Evolutionary conservation across 2,797 vertebrate genomes (phyloP).

Genomic region (Nannoperca australis): DNA sequence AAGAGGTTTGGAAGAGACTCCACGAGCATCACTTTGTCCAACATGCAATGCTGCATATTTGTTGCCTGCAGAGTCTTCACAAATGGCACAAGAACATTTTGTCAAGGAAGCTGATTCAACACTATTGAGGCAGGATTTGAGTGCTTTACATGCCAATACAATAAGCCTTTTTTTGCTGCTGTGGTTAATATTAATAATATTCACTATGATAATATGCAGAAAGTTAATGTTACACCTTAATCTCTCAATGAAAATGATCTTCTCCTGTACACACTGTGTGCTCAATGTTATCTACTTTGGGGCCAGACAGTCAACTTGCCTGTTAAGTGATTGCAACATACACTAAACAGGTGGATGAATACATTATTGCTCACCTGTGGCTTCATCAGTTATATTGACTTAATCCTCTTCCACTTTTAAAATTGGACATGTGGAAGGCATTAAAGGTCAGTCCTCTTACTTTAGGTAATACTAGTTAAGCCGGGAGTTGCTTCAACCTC

Average conservation of each 20-base stretch:
- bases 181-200: constrained; percentile 7
- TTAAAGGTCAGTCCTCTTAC: not conserved
- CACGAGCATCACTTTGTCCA: constrained; percentile 34
- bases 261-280: not conserved
- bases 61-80: constrained; percentile 40
- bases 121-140: constrained; percentile 13
- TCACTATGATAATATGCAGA: not conserved
- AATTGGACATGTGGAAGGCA: not conserved
- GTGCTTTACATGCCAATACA: not conserved
- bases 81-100: constrained; percentile 38
- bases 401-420: not conserved
- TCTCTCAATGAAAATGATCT: constrained; percentile 29
- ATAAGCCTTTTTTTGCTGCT: not conserved
- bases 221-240: constrained; percentile 35
- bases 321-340: constrained; percentile 6
- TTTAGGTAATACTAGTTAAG: not conserved
- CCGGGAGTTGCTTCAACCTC: not conserved
- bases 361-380: not conserved
- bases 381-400: not conserved
- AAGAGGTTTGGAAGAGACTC: constrained; percentile 43
- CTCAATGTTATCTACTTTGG: not conserved
- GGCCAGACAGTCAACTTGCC: not conserved
- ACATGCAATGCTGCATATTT: constrained; percentile 37
- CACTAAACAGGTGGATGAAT: not conserved
- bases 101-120: constrained; percentile 32